These are phyloP conservation scores for Rhinichthys osculus DNA, from an alignment of 2,797 vertebrate species.

Conservation along the genomic window DNA sequence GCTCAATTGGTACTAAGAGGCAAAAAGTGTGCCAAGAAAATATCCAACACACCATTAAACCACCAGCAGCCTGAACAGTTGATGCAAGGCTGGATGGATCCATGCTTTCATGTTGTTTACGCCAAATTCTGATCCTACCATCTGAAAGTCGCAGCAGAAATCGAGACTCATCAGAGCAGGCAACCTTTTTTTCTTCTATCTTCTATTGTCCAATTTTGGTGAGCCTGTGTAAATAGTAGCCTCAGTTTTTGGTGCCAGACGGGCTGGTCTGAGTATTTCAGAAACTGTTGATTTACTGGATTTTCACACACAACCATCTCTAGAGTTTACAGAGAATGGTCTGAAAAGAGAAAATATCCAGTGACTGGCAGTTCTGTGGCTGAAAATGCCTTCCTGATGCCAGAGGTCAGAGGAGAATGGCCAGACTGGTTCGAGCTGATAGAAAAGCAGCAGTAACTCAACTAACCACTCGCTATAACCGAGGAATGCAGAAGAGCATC, in stretches of 20 bases:
- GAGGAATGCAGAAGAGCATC: too few relatives aligned
- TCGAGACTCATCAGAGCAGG: not conserved
- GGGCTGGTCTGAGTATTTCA: not conserved
- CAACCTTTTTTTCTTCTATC: not conserved
- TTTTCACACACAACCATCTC: not conserved
- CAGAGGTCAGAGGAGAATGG: constrained; percentile 53
- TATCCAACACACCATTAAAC: not conserved
- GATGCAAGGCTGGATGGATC: not conserved
- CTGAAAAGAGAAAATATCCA: not conserved
- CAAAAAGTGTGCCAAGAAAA: not conserved
- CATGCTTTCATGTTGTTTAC: not conserved
- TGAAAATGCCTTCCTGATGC: constrained; percentile 47
- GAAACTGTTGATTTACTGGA: not conserved
- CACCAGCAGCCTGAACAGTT: not conserved
- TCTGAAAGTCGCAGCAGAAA: not conserved
- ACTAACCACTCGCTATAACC: too few relatives aligned
- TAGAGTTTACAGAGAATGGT: not conserved
- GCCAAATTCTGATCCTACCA: not conserved
- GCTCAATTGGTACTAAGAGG: too few relatives aligned
- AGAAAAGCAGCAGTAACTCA: not conserved
- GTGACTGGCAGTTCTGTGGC: constrained; percentile 37
- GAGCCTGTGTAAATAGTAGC: not conserved
- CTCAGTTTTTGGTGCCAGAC: not conserved
- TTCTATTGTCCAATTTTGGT: not conserved
- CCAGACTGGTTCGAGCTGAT: constrained; percentile 16